Percentiles rank a stretch among this genome's conserved stretches.
Conservation (phyloP, 2,797 vertebrate genomes). For the Gadopsis bispinosus region DNA sequence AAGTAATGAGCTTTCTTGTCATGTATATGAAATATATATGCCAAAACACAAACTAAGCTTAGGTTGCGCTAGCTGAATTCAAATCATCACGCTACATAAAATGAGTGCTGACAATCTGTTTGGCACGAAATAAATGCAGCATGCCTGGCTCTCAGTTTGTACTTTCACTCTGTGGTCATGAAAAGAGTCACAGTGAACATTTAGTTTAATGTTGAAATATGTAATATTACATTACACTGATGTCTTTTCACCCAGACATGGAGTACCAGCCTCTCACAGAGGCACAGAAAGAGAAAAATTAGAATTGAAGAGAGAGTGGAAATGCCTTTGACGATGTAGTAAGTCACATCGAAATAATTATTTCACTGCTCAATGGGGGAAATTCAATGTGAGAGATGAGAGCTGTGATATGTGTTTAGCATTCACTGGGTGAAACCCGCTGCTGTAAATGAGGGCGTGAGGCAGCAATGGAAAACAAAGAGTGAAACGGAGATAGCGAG, state of each 20-base stretch:
- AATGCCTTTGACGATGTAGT: slow-evolving; percentile 30
- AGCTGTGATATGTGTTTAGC: slow-evolving; percentile 44
- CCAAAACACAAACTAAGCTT: slow-evolving; percentile 10
- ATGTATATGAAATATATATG: slow-evolving; percentile 8
- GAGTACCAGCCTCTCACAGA: slow-evolving; percentile 8
- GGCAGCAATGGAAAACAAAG: slow-evolving; percentile 23
- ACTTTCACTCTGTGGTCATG: slow-evolving; percentile 5
- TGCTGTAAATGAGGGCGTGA: slow-evolving; percentile 27
- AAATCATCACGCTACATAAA: slow-evolving; percentile 11
- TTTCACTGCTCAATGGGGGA: slow-evolving; percentile 14
- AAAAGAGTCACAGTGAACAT: slow-evolving; percentile 23
- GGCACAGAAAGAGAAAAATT: background rate
- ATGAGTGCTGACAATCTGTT: background rate
- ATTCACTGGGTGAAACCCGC: slow-evolving; percentile 48
- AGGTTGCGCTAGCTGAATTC: background rate
- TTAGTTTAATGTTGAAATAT: slow-evolving; percentile 30
- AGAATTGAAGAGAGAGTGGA: slow-evolving; percentile 5
- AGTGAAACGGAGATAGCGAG: slow-evolving; percentile 5
- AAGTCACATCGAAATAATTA: slow-evolving; percentile 52
- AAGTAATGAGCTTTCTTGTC: slow-evolving; percentile 33
- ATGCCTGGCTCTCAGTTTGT: slow-evolving; percentile 6
- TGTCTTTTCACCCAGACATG: slow-evolving; percentile 18
- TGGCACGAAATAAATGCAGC: slow-evolving; percentile 8
- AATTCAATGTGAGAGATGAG: slow-evolving; percentile 31
- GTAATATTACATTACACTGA: slow-evolving; percentile 4